phyloP scores from a whole-genome alignment of 1,140 invertebrate species.

The Drosophila biarmipes region DNA sequence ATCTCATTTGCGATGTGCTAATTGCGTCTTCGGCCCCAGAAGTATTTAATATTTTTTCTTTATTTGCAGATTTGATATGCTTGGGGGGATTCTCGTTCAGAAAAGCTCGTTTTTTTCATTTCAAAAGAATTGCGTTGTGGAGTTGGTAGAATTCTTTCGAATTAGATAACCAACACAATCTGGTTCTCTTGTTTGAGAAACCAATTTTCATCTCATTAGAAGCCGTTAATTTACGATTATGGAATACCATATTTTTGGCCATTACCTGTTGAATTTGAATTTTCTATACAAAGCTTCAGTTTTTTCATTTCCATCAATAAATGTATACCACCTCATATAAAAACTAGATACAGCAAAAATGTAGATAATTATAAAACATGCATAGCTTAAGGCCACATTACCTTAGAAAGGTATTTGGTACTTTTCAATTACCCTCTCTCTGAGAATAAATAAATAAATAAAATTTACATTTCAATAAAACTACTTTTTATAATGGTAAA shows the following conservation, averaged over 20 bases:
- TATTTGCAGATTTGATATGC: conserved; percentile 37
- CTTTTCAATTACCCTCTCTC: no score
- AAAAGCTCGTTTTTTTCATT: conserved; percentile 11
- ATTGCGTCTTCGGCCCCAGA: conserved; percentile 16
- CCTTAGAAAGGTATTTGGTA: no score
- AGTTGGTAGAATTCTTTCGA: conserved; percentile 1
- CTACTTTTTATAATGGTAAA: no score
- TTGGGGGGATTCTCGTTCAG: conserved; percentile 19
- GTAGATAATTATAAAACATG: no score
- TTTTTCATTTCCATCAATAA: no score
- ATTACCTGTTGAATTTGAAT: not conserved
- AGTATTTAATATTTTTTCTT: conserved; percentile 16
- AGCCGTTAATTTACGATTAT: conserved; percentile 4
- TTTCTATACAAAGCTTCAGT: not conserved
- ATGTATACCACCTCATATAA: no score
- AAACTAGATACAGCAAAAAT: no score
- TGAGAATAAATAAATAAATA: no score
- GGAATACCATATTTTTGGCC: conserved; percentile 6
- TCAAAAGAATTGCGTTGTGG: conserved; percentile 21
- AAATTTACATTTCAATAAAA: no score
- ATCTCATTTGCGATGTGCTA: conserved; percentile 44
- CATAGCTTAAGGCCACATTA: no score
- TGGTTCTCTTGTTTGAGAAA: conserved; percentile 34
- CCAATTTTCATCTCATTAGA: conserved; percentile 14
- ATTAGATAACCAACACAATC: conserved; percentile 4